Conservation (phyloP, 2,888 invertebrate genomes). For the Aphrophora alni region DNA sequence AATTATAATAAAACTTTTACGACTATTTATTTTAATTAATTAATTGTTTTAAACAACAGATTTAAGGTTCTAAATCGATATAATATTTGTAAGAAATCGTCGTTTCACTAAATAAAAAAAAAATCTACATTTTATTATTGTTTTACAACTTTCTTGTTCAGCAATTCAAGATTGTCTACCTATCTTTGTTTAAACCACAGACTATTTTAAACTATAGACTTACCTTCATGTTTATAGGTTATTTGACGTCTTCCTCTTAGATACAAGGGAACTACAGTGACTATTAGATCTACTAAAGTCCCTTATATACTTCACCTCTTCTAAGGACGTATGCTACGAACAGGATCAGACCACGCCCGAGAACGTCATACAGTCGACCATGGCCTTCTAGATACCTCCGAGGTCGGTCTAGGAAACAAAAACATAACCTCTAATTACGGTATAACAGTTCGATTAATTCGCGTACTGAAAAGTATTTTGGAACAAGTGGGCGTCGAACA, state of each 20-base stretch:
- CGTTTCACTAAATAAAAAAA: no score
- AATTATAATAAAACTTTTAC: no score
- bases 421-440: not conserved
- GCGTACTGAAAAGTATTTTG: no score
- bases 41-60: no score
- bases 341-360: constrained; percentile 5
- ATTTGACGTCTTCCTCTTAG: constrained; percentile 44
- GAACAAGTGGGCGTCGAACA: not conserved
- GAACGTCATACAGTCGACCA: not conserved
- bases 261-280: constrained; percentile 46
- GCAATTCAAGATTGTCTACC: no score
- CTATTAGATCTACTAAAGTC: not conserved
- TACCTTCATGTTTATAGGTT: constrained; percentile 46
- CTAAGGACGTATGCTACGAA: not conserved
- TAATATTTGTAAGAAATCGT: no score
- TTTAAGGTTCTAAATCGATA: no score
- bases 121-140: no score
- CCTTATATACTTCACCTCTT: not conserved
- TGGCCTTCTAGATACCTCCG: not conserved
- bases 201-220: not conserved
- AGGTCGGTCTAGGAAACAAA: not conserved
- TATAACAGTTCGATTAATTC: not conserved
- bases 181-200: no score
- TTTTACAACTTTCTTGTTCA: no score
- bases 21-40: no score